Percentiles rank a stretch among this genome's conserved stretches.
Evolutionary conservation across 2,797 vertebrate genomes (phyloP).

Genomic region (Natrix natrix): DNA sequence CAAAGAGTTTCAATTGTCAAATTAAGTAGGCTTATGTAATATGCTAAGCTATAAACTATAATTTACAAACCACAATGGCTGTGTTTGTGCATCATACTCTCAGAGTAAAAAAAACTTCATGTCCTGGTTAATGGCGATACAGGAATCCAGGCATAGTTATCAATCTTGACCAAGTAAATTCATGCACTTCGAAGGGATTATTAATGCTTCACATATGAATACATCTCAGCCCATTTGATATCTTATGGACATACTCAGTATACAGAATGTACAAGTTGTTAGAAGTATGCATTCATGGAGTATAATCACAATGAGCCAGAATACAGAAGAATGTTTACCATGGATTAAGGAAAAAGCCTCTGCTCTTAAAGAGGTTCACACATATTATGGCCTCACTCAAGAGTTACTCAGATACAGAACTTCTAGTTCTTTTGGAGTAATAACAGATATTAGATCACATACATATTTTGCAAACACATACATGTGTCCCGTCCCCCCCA

Average conservation of each 20-base stretch:
- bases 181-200: background rate
- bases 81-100: background rate
- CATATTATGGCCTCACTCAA: background rate
- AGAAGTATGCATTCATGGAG: background rate
- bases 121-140: background rate
- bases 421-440: background rate
- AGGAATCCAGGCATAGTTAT: background rate
- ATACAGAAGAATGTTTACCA: background rate
- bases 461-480: background rate
- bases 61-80: background rate
- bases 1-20: background rate
- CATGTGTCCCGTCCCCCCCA: background rate
- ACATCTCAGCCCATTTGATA: background rate
- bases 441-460: constrained; percentile 13
- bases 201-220: background rate
- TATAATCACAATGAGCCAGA: background rate
- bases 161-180: background rate
- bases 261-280: background rate
- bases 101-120: background rate
- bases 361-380: background rate
- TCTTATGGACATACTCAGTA: background rate
- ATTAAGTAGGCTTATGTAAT: background rate
- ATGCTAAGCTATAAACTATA: background rate
- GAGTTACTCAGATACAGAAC: background rate
- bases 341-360: background rate